These are phyloP conservation scores for Troglohyphantes excavatus DNA, from an alignment of 2,888 invertebrate genomes.

Conservation along the genomic window DNA sequence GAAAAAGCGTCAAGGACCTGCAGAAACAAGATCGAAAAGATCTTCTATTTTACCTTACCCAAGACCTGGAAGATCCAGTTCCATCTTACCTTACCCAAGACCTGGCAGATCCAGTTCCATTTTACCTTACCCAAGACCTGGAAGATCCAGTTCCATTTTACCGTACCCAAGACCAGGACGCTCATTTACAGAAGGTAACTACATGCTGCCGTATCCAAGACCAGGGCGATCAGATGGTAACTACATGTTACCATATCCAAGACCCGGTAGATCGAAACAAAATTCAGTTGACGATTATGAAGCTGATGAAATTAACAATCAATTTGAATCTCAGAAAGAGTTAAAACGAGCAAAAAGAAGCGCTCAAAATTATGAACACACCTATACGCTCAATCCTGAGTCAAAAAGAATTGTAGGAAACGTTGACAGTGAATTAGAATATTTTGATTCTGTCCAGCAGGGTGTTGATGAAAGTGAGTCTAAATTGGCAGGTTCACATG, in stretches of 20 bases:
- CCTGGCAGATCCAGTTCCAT: constrained; percentile 23
- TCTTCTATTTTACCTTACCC: constrained; percentile 45
- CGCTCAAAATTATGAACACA: background rate
- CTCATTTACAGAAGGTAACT: background rate
- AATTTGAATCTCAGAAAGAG: background rate
- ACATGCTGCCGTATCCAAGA: constrained; percentile 24
- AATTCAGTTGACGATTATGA: background rate
- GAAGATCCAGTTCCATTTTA: background rate
- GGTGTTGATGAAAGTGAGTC: too few species aligned
- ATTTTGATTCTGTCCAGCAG: too few species aligned
- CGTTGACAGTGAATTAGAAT: too few species aligned
- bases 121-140: constrained; percentile 47
- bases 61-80: constrained; percentile 30
- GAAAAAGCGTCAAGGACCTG: background rate
- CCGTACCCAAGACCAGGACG: constrained; percentile 34
- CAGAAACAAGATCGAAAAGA: constrained; percentile 12
- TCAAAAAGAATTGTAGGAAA: background rate
- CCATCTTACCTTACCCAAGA: constrained; percentile 48
- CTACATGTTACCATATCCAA: constrained; percentile 23
- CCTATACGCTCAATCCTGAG: background rate
- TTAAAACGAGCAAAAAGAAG: background rate
- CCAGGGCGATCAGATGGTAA: constrained; percentile 23
- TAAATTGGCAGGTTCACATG: background rate
- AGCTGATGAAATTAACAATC: background rate
- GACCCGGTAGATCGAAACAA: constrained; percentile 29